A percentile compares a stretch with the other conserved stretches of the same genome.
Evolutionary conservation across 2,888 invertebrate species (phyloP).

Genomic region (Lasioglossum calceatum): DNA sequence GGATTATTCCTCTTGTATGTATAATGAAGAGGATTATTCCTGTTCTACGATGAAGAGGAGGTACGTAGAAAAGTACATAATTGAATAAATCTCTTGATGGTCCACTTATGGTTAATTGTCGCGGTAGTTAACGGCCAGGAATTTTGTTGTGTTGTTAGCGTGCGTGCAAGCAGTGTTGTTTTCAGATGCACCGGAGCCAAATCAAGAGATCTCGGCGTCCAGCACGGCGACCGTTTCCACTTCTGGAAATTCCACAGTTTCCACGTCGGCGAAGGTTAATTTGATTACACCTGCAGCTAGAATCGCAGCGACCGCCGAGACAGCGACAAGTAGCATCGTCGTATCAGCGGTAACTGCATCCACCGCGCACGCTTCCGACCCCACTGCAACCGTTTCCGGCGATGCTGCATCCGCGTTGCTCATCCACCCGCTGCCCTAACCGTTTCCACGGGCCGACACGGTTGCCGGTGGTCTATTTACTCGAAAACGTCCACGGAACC

Average conservation of each 20-base stretch:
- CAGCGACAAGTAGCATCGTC: conserved; percentile 38
- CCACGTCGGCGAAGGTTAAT: conserved; percentile 46
- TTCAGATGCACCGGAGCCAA: conserved; percentile 25
- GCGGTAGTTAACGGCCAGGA: neutral
- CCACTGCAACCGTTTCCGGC: conserved; percentile 68
- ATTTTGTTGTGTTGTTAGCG: neutral
- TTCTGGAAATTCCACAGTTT: conserved; percentile 28
- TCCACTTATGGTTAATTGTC: neutral
- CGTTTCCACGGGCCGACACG: neutral
- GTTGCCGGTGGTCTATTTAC: neutral
- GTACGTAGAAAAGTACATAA: too few species aligned
- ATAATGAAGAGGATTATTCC: too few species aligned
- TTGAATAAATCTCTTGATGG: too few species aligned
- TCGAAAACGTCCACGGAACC: neutral
- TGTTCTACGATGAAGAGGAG: too few species aligned
- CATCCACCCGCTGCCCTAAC: neutral
- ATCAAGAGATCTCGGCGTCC: neutral
- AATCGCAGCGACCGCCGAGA: conserved; percentile 29
- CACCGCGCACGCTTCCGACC: conserved; percentile 68
- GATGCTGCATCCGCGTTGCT: conserved; percentile 32
- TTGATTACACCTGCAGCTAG: conserved; percentile 36
- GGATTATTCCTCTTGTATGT: too few species aligned
- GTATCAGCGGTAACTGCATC: conserved; percentile 63
- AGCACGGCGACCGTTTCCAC: conserved; percentile 14
- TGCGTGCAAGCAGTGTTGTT: neutral